phyloP scores from a whole-genome alignment of 2,797 vertebrate genomes.

The Takifugu ocellatus region DNA sequence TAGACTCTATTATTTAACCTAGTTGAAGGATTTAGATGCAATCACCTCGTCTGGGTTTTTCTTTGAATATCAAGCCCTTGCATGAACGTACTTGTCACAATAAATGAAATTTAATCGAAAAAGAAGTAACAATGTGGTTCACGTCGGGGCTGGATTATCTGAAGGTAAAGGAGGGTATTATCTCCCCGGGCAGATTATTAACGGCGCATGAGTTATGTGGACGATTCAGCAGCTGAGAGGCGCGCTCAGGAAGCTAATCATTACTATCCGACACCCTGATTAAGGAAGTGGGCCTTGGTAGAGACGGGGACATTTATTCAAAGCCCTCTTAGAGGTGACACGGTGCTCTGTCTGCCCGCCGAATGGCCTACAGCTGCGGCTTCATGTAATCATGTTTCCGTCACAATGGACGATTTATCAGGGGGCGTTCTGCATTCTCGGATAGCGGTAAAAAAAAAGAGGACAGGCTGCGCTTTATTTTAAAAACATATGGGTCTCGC shows the following conservation, averaged over 20 bases:
- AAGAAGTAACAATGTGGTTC: slow-evolving; percentile 44
- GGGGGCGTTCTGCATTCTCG: slow-evolving; percentile 48
- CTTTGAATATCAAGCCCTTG: slow-evolving; percentile 54
- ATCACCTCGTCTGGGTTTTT: slow-evolving; percentile 52
- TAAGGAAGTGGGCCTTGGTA: slow-evolving; percentile 69
- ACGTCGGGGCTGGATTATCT: slow-evolving; percentile 59
- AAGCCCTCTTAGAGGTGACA: slow-evolving; percentile 70
- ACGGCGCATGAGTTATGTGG: slow-evolving; percentile 44
- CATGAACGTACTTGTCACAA: slow-evolving; percentile 52
- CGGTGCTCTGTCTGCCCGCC: slow-evolving; percentile 54
- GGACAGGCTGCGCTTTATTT: slow-evolving; percentile 34
- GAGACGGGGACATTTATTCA: slow-evolving; percentile 68
- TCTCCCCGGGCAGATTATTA: slow-evolving; percentile 66
- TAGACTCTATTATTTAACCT: slow-evolving; percentile 41
- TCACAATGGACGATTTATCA: slow-evolving; percentile 69
- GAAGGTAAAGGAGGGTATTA: slow-evolving; percentile 58
- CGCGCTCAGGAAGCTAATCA: slow-evolving; percentile 67
- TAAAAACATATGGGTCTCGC: slow-evolving; percentile 24
- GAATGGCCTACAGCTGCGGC: slow-evolving; percentile 61
- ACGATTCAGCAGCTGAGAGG: slow-evolving; percentile 29
- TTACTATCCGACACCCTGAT: slow-evolving; percentile 66
- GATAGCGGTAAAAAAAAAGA: slow-evolving; percentile 6
- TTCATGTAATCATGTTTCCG: slow-evolving; percentile 68
- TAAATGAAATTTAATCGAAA: slow-evolving; percentile 61
- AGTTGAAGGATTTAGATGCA: slow-evolving; percentile 67